phyloP scores from a whole-genome alignment of 2,113 vertebrate genomes.

The Rutilus rutilus region DNA sequence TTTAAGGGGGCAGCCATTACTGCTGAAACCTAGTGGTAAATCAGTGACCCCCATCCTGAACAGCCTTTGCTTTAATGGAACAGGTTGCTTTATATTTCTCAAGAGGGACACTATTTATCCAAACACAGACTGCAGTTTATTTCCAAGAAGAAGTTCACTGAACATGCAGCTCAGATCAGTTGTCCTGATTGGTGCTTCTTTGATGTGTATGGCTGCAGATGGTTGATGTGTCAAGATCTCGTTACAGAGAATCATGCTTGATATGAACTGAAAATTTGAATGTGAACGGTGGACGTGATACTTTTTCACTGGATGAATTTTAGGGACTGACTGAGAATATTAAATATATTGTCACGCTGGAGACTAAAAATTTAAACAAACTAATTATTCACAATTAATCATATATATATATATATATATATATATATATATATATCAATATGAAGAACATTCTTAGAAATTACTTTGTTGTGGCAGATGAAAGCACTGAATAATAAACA shows the following conservation, averaged over 20 bases:
- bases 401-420: background rate
- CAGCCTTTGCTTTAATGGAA: conserved; percentile 21
- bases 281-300: background rate
- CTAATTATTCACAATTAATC: background rate
- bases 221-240: background rate
- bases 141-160: background rate
- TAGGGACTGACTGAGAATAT: background rate
- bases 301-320: background rate
- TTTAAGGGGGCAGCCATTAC: background rate
- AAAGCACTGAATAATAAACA: background rate
- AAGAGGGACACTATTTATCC: background rate
- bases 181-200: background rate
- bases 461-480: background rate
- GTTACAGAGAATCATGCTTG: background rate
- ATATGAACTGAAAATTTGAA: background rate
- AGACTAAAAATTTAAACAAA: background rate
- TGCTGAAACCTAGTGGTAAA: background rate
- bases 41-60: background rate
- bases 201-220: background rate
- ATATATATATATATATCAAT: background rate
- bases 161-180: background rate
- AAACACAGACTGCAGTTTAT: background rate
- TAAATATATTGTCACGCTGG: background rate
- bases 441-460: background rate
- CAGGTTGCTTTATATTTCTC: conserved; percentile 14